These are phyloP conservation scores for Trachelus troglodyta DNA, from an alignment of 2,888 invertebrate genomes.

Conservation along the genomic window DNA sequence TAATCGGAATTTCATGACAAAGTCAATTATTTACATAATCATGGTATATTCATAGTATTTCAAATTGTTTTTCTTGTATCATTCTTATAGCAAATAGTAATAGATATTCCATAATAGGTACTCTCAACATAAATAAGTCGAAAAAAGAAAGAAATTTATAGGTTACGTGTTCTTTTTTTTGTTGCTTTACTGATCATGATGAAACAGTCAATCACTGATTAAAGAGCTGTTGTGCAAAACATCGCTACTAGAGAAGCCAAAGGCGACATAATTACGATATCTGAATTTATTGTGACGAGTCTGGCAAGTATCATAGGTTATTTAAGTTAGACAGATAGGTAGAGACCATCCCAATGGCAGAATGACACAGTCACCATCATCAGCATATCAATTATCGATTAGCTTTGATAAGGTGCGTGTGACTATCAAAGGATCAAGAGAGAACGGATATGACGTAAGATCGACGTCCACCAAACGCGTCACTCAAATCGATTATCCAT, in stretches of 20 bases:
- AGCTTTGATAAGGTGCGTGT: conserved; percentile 29
- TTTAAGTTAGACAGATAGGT: conserved; percentile 27
- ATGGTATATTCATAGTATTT: conserved; percentile 37
- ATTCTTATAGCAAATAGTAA: conserved; percentile 31
- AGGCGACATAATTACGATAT: conserved; percentile 7
- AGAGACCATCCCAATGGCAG: conserved; percentile 34
- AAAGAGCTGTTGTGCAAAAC: conserved; percentile 20
- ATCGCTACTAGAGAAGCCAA: conserved; percentile 29
- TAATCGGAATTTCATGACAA: conserved; percentile 29
- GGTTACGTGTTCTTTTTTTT: not conserved
- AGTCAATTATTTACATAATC: conserved; percentile 43
- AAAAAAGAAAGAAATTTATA: conserved; percentile 27
- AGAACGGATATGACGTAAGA: not conserved
- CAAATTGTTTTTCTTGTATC: conserved; percentile 26
- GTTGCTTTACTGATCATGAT: conserved; percentile 27
- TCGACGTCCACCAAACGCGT: conserved; percentile 3
- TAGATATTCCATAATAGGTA: conserved; percentile 40
- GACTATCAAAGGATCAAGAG: conserved; percentile 27
- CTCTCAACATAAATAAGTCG: conserved; percentile 47
- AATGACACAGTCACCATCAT: conserved; percentile 38
- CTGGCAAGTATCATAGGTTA: conserved; percentile 36
- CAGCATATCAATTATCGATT: conserved; percentile 30
- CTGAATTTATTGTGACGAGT: conserved; percentile 32
- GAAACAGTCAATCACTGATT: conserved; percentile 28
- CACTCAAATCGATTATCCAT: not conserved